Evolutionary conservation across 2,888 invertebrate species (phyloP).

Genomic region (Rambutsinella grinnellia): DNA sequence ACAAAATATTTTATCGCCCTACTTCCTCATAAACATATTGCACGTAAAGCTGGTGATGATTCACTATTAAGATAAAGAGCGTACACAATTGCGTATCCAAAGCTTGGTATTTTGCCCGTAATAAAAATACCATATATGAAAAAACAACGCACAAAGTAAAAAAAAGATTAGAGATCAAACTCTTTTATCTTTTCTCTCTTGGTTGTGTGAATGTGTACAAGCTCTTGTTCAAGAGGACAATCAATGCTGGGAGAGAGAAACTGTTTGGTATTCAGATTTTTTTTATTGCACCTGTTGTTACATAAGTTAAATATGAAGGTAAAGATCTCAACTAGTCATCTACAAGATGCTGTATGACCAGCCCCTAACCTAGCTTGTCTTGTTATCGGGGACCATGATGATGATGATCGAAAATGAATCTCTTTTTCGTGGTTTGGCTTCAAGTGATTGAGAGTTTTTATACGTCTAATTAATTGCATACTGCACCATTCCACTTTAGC

Average conservation of each 20-base stretch:
- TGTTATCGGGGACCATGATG: constrained; percentile 18
- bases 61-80: neutral
- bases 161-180: neutral
- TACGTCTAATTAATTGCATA: constrained; percentile 52
- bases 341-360: neutral
- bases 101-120: neutral
- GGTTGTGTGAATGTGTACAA: too few species aligned
- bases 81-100: neutral
- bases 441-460: constrained; percentile 45
- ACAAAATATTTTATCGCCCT: neutral
- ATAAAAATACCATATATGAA: neutral
- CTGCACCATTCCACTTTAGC: constrained; percentile 35
- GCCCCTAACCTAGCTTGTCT: constrained; percentile 8
- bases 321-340: neutral
- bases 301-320: neutral
- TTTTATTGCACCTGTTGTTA: neutral
- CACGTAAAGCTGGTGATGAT: neutral
- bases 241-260: too few species aligned
- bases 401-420: constrained; percentile 10
- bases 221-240: too few species aligned
- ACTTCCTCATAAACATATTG: neutral
- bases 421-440: neutral
- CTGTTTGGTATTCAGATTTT: neutral
- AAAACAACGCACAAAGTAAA: neutral
- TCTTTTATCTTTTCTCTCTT: neutral